Evolutionary conservation across 2,888 invertebrate genomes (phyloP).

Genomic region (Sylvicola fuscatus): DNA sequence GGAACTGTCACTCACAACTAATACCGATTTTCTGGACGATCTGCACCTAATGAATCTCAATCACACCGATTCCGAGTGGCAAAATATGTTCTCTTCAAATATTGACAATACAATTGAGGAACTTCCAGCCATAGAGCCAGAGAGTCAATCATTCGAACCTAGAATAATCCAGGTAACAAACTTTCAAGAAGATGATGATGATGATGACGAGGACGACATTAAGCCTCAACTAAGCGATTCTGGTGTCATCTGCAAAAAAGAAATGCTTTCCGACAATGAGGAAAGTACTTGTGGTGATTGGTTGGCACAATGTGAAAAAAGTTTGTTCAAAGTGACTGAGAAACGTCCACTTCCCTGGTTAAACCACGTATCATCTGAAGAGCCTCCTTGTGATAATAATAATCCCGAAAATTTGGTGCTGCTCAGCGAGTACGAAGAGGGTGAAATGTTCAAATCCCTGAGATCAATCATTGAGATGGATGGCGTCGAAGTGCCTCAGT

Average conservation of each 20-base stretch:
- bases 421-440: conserved; percentile 22
- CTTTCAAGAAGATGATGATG: conserved; percentile 14
- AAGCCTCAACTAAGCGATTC: not conserved
- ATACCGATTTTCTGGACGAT: conserved; percentile 2
- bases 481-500: conserved; percentile 16
- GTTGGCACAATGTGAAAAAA: conserved; percentile 13
- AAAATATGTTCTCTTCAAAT: no score
- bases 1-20: not conserved
- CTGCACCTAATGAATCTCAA: not conserved
- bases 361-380: conserved; percentile 10
- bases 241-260: not conserved
- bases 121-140: no score
- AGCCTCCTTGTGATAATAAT: conserved; percentile 5
- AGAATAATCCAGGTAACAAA: conserved; percentile 23
- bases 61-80: no score
- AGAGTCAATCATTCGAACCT: conserved; percentile 11
- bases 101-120: no score
- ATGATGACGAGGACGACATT: conserved; percentile 13
- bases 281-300: not conserved
- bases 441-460: conserved; percentile 15
- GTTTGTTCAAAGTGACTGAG: conserved; percentile 20
- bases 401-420: conserved; percentile 8
- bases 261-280: not conserved
- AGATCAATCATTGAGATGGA: conserved; percentile 15
- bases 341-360: conserved; percentile 28